Base-by-base conservation (phyloP, 1,140 invertebrate species). In the Drosophila eugracilis region DNA sequence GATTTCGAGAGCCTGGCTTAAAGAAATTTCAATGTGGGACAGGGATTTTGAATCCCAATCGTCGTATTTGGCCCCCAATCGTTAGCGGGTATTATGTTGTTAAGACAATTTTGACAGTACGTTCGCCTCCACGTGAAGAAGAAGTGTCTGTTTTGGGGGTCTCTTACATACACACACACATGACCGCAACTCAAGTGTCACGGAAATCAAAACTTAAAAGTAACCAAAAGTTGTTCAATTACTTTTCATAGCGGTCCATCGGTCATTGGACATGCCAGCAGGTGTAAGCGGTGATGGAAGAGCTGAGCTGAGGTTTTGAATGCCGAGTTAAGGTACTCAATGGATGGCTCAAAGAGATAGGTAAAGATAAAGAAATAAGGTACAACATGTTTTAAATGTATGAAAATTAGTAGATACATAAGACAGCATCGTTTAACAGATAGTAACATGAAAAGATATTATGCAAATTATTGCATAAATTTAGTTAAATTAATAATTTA, bases 71-170 rank as follows among this genome's bases (percentile, higher is more conserved):
- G 1, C 28, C 14, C 53, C 28, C 32, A 30, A 65, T 78, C 73
- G 45, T 74, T 57, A 55, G 41, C 63, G 78, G 78, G 78, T 83
- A 83, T 83, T 83, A 83, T 83, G 78, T 78, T 83, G 69, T 83
- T 77, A 83, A 78, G 78, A 65, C 78, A 52, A 50, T 74, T 83
- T 69, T 83, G 78, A 74, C 78, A 81, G 73, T 54, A 53, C 39
- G 34, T 60, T 59, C 58, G 34, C 48, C 60, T 55, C 24, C 32
- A 19, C 57, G 32, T 41, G 44, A 50, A 59, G 28, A 28, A 34
- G 39, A 45, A n/a, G n/a, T n/a, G n/a, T n/a, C 9, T 17, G 30
- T 34, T 45, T 12, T n/a, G 7, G n/a, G n/a, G n/a, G n/a, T n/a
- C n/a, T n/a, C n/a, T 3, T 17, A 30, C 45, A 9, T 26, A 41